Percentiles rank a stretch among this genome's conserved stretches.
Conservation (phyloP, 2,113 vertebrate species). For the Myiozetetes cayanensis region DNA sequence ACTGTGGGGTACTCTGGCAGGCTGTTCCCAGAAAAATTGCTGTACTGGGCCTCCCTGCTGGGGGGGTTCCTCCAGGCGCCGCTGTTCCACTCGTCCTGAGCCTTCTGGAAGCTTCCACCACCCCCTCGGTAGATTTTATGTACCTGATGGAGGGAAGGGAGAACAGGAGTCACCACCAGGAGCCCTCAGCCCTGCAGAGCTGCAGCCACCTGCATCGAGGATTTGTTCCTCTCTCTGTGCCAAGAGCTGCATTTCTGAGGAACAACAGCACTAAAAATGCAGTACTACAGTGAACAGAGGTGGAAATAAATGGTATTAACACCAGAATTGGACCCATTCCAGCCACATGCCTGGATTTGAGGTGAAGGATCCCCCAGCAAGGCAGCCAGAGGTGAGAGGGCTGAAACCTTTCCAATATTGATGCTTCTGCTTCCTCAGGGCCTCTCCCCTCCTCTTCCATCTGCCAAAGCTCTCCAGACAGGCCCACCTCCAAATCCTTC, state of each 20-base stretch:
- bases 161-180: not conserved
- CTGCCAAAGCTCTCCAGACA: not conserved
- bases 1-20: slow-evolving; percentile 92
- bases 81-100: slow-evolving; percentile 89
- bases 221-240: not conserved
- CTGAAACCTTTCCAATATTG: not conserved
- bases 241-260: not conserved
- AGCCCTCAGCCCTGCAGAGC: not conserved
- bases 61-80: slow-evolving; percentile 86
- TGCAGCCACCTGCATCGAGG: fast-evolving
- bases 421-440: not conserved
- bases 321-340: not conserved
- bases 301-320: not conserved
- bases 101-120: slow-evolving; percentile 88
- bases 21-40: slow-evolving; percentile 86
- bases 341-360: not conserved
- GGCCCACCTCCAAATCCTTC: not conserved
- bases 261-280: not conserved
- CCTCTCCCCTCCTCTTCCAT: not conserved
- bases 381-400: not conserved
- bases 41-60: slow-evolving; percentile 82
- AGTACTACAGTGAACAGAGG: not conserved
- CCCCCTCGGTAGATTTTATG: slow-evolving; percentile 89
- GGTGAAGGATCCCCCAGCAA: not conserved
- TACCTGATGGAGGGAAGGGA: slow-evolving; percentile 74